Conservation (phyloP, 1,140 invertebrate species). For the Drosophila takahashii region DNA sequence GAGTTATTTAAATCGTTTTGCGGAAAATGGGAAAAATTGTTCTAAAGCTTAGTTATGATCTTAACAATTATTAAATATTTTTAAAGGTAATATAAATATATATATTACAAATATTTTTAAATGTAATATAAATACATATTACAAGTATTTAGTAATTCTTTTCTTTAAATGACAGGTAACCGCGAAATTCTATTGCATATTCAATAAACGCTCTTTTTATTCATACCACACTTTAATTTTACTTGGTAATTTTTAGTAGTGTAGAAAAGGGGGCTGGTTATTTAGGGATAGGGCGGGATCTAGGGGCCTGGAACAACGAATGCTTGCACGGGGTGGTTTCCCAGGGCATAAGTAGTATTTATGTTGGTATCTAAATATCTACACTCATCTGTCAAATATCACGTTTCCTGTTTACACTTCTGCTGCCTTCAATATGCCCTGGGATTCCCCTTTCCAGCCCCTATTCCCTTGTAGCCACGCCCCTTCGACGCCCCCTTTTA, state of each 20-base stretch:
- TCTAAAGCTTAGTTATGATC: too few species aligned
- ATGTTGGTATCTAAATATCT: conserved; percentile 81
- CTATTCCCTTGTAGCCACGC: neutral
- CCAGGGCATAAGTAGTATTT: conserved; percentile 74
- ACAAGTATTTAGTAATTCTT: too few species aligned
- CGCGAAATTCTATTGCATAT: too few species aligned
- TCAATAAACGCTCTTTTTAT: too few species aligned
- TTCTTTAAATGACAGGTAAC: too few species aligned
- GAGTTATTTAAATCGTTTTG: too few species aligned
- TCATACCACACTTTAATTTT: too few species aligned
- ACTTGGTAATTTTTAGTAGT: too few species aligned
- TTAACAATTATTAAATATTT: too few species aligned
- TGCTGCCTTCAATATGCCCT: conserved; percentile 28
- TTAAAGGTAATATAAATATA: neutral
- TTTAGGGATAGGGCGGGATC: neutral
- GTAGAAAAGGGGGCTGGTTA: neutral
- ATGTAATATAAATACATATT: too few species aligned
- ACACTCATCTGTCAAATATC: conserved; percentile 80
- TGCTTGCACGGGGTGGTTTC: conserved; percentile 11
- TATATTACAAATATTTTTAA: too few species aligned
- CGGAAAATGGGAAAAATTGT: neutral
- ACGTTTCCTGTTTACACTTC: conserved; percentile 78
- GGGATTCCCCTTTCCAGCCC: neutral
- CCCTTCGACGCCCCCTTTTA: conserved; percentile 8
- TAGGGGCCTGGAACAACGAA: neutral